Conservation (phyloP, 2,113 vertebrate species). For the Sebastes schlegelii region DNA sequence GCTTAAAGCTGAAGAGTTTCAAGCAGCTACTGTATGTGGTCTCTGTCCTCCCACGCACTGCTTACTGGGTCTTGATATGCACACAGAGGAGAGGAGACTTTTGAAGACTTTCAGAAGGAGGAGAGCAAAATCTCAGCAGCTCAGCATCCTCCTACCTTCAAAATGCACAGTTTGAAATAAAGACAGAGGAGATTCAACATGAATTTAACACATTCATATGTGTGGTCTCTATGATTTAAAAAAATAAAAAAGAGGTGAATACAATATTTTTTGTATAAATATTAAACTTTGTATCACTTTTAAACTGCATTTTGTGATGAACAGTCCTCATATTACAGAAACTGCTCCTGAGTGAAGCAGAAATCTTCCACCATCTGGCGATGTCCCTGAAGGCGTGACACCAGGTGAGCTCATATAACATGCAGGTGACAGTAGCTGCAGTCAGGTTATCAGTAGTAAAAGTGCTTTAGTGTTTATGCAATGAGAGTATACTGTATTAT, state of each 20-base stretch:
- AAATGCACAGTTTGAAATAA: background rate
- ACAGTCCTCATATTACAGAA: background rate
- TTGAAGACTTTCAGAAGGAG: background rate
- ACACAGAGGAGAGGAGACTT: background rate
- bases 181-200: background rate
- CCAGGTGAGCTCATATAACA: constrained; percentile 19
- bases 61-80: background rate
- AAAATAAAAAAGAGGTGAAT: background rate
- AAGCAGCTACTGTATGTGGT: constrained; percentile 21
- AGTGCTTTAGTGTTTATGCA: background rate
- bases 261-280: background rate
- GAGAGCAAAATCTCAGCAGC: background rate
- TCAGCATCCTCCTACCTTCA: background rate
- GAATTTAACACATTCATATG: background rate
- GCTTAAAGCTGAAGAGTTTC: constrained; percentile 6
- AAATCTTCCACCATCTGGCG: background rate
- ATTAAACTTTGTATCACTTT: background rate
- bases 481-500: background rate
- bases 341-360: background rate
- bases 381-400: background rate
- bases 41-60: constrained; percentile 31
- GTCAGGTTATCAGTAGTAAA: no score
- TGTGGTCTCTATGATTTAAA: background rate
- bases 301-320: background rate
- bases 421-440: background rate